These are phyloP conservation scores for Xerus rutilus DNA, from an alignment of 2,797 vertebrate genomes.

Conservation along the genomic window DNA sequence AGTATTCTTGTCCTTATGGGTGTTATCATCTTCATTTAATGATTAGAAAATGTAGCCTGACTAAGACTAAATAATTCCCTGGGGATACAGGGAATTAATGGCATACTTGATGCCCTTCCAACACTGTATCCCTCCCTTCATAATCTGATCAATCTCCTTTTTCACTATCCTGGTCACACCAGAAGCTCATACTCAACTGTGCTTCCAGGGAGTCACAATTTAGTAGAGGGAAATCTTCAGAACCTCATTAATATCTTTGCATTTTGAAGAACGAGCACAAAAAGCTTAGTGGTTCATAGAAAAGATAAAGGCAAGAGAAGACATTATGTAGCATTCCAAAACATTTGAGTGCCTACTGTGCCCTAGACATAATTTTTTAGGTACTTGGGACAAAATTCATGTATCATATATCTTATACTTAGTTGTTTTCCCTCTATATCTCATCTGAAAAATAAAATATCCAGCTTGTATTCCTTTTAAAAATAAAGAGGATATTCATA, in stretches of 20 bases:
- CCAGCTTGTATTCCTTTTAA: background rate
- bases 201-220: background rate
- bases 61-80: background rate
- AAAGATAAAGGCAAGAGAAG: background rate
- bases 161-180: background rate
- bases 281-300: background rate
- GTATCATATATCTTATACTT: background rate
- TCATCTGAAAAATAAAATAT: background rate
- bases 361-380: background rate
- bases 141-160: background rate
- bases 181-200: background rate
- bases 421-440: background rate
- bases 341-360: background rate
- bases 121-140: background rate
- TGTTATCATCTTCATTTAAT: background rate
- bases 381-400: background rate
- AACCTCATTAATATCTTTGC: background rate
- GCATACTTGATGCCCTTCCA: background rate
- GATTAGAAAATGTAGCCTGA: background rate
- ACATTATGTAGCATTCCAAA: background rate
- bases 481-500: background rate
- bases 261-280: background rate
- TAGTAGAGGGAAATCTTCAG: background rate
- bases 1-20: background rate
- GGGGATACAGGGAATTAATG: background rate